These are phyloP conservation scores for Galaxias olidus DNA, from an alignment of 2,797 vertebrate genomes.

Conservation along the genomic window DNA sequence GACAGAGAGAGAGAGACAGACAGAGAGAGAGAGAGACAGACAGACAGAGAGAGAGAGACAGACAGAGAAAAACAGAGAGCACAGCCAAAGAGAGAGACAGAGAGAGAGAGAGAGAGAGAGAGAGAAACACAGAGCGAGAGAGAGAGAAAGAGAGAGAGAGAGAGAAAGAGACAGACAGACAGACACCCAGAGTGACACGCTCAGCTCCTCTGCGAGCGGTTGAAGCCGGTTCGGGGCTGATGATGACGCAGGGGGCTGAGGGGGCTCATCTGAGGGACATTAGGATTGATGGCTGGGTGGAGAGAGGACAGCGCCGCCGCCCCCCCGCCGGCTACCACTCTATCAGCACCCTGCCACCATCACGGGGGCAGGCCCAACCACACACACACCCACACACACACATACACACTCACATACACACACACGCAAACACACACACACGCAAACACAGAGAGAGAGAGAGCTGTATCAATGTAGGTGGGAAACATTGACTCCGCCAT, in stretches of 20 bases:
- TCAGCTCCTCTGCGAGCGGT: no score
- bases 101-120: conserved; percentile 8
- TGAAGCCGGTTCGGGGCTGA: no score
- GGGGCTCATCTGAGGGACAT: no score
- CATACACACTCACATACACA: no score
- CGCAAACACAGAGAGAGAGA: no score
- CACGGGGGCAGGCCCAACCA: no score
- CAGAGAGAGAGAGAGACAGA: background rate
- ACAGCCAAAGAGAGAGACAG: conserved; percentile 2
- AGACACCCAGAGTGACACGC: background rate
- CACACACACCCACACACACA: background rate
- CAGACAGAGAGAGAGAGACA: background rate
- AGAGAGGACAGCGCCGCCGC: background rate
- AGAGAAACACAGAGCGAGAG: conserved; percentile 7
- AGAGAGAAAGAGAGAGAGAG: background rate
- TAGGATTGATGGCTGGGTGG: conserved; percentile 2
- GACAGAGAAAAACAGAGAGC: background rate
- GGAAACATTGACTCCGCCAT: background rate
- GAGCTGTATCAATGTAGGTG: background rate
- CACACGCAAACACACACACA: background rate
- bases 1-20: no score
- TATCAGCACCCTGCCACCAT: no score
- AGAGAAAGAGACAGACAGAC: conserved; percentile 10
- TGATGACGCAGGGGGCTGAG: no score
- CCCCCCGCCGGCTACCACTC: no score